Percentiles rank a stretch among this genome's conserved stretches.
These are phyloP conservation scores for Andrena cerasifolii DNA, from an alignment of 1,140 invertebrate genomes.

Conservation along the genomic window DNA sequence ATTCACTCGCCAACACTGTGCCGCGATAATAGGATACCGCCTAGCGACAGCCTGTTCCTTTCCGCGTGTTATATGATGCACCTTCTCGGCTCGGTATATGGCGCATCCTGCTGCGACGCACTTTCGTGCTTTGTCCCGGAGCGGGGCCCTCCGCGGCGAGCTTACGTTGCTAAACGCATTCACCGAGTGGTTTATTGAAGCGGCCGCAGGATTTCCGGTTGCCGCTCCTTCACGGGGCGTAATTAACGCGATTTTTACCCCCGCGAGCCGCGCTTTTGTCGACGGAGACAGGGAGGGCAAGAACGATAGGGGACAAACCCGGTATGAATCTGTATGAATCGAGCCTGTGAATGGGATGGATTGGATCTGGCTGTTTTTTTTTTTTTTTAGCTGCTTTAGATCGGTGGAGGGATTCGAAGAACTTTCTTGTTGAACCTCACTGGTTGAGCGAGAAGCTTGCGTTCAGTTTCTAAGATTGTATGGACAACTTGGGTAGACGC, in stretches of 20 bases:
- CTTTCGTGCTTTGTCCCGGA: background rate
- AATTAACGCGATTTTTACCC: conserved; percentile 39
- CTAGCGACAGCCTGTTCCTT: conserved; percentile 47
- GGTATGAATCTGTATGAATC: conserved; percentile 4
- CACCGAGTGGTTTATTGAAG: conserved; percentile 11
- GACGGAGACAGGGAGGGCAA: background rate
- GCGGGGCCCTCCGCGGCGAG: background rate
- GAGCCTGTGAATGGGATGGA: background rate
- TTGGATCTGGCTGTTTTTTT: too few species aligned
- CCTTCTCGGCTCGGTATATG: conserved; percentile 38
- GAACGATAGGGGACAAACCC: background rate
- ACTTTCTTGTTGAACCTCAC: background rate
- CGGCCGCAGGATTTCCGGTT: conserved; percentile 32
- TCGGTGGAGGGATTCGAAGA: too few species aligned
- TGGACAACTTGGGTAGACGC: too few species aligned
- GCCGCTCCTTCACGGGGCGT: background rate
- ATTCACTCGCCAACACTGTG: conserved; percentile 42
- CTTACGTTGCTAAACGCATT: conserved; percentile 49
- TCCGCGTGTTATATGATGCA: conserved; percentile 49
- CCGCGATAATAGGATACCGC: conserved; percentile 50
- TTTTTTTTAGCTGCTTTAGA: background rate
- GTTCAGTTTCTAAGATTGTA: too few species aligned
- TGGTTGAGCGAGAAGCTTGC: too few species aligned
- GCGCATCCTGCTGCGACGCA: conserved; percentile 45
- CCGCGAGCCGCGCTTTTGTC: background rate